Conservation (phyloP, 2,888 invertebrate species). For the Pachycephus smyrnensis region DNA sequence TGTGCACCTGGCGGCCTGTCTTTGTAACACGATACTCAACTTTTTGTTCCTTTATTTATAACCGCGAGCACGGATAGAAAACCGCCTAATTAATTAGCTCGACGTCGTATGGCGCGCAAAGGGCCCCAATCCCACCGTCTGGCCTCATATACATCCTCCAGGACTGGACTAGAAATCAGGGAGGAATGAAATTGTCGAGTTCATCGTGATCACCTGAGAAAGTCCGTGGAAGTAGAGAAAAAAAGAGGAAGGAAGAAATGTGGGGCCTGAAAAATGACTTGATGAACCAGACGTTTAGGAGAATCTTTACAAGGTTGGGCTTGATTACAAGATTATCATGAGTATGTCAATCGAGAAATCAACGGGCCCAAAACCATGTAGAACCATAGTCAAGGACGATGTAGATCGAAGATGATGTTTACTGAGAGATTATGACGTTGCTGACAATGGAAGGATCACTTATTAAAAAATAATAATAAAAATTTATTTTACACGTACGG, state of each 20-base stretch:
- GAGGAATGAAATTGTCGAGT: not conserved
- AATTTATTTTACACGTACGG: conserved; percentile 62
- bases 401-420: not conserved
- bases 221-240: not conserved
- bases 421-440: not conserved
- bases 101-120: conserved; percentile 4
- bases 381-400: not conserved
- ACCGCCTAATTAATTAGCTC: conserved; percentile 31
- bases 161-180: not conserved
- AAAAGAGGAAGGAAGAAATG: not conserved
- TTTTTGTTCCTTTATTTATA: conserved; percentile 33
- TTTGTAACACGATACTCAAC: conserved; percentile 61
- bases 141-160: not conserved
- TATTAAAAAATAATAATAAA: conserved; percentile 61
- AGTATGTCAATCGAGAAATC: not conserved
- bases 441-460: conserved; percentile 9
- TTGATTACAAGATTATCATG: not conserved
- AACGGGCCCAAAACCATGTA: not conserved
- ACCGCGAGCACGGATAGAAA: conserved; percentile 19
- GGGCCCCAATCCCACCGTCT: not conserved
- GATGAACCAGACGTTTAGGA: not conserved
- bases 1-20: conserved; percentile 61
- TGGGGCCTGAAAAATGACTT: not conserved
- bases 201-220: not conserved
- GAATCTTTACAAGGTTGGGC: not conserved